Percentiles rank a stretch among this genome's conserved stretches.
These are phyloP conservation scores for Athripsodes cinereus DNA, from an alignment of 2,888 invertebrate species.

Conservation along the genomic window DNA sequence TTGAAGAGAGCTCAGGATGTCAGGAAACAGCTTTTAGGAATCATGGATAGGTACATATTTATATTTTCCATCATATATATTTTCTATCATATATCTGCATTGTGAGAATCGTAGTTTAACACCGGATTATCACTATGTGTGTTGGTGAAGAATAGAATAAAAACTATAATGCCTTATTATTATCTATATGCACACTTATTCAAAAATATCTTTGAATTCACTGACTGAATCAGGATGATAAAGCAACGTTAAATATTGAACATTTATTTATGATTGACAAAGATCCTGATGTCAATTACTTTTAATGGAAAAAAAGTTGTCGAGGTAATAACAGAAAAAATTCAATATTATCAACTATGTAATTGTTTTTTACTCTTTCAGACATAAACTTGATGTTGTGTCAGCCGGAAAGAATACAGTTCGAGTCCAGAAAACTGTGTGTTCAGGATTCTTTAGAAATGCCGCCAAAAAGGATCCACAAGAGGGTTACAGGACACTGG, in stretches of 20 bases:
- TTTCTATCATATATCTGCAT: no score
- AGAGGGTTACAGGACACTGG: constrained; percentile 94
- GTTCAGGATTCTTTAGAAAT: constrained; percentile 97
- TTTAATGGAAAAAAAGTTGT: neutral
- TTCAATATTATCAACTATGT: no score
- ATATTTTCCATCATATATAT: no score
- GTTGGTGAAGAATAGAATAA: no score
- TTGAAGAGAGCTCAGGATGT: constrained; percentile 97
- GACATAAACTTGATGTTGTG: constrained; percentile 93
- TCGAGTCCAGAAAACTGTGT: constrained; percentile 94
- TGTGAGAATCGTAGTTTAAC: no score
- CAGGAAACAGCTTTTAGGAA: constrained; percentile 92
- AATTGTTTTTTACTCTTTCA: constrained; percentile 31
- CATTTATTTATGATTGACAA: neutral
- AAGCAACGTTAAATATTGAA: no score
- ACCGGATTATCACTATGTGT: no score
- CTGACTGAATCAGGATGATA: no score
- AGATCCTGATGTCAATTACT: neutral
- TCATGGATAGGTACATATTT: constrained; percentile 93
- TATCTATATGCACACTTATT: no score
- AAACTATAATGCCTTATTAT: no score
- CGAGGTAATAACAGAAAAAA: no score
- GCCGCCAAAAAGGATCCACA: constrained; percentile 99
- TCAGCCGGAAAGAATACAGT: constrained; percentile 95
- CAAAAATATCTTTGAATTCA: no score